These are phyloP conservation scores for Drosophila flavopinicola DNA, from an alignment of 2,888 invertebrate genomes.

Conservation along the genomic window DNA sequence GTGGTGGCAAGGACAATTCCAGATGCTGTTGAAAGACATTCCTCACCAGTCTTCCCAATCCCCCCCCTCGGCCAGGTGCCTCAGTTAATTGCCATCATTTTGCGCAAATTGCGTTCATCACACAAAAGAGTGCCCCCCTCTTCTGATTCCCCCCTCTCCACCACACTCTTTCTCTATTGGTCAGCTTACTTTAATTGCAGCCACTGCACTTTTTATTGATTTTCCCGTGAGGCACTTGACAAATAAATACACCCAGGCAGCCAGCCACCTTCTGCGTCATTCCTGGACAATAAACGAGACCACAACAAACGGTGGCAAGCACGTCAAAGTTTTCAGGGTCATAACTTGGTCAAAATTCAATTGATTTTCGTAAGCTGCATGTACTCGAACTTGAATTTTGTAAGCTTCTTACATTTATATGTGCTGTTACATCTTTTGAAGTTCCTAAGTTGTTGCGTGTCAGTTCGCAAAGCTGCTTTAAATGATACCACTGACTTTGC, in stretches of 20 bases:
- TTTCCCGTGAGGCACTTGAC: conserved; percentile 31
- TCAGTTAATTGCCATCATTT: conserved; percentile 69
- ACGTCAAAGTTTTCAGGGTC: conserved; percentile 20
- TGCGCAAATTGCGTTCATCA: conserved; percentile 61
- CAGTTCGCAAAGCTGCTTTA: no score
- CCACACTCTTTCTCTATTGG: conserved; percentile 8
- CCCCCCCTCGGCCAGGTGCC: conserved; percentile 44
- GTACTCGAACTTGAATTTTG: conserved; percentile 14
- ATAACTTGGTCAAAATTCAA: conserved; percentile 24
- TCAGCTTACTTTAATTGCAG: conserved; percentile 49
- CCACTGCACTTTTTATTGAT: conserved; percentile 59
- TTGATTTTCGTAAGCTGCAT: conserved; percentile 8
- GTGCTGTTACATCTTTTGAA: no score
- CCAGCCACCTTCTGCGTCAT: no score
- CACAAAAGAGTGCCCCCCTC: conserved; percentile 35
- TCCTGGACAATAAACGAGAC: background rate
- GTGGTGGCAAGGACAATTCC: conserved; percentile 29
- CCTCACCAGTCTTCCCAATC: no score
- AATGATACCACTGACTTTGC: no score
- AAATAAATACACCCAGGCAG: conserved; percentile 4
- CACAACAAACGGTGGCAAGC: background rate
- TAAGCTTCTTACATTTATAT: conserved; percentile 21
- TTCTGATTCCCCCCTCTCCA: background rate
- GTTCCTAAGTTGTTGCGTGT: no score
- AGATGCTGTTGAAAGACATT: conserved; percentile 20